A percentile compares a stretch with the other conserved stretches of the same genome.
phyloP scores from a whole-genome alignment of 2,888 invertebrate species.

The Lymantria dispar region DNA sequence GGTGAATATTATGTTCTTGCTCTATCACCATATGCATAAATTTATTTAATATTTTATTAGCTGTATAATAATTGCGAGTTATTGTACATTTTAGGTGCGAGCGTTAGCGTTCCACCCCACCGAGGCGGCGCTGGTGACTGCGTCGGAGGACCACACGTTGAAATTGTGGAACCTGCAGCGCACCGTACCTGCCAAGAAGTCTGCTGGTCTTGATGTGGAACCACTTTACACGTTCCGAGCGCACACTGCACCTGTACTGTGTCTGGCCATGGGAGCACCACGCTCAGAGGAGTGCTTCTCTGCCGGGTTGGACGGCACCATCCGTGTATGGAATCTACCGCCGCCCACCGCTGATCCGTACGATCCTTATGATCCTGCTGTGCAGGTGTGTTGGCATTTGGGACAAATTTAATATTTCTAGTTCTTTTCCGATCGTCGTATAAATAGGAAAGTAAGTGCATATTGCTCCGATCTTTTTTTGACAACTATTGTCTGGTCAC shows the following conservation, averaged over 20 bases:
- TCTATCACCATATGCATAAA: too few species aligned
- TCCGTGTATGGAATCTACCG: slow-evolving; percentile 98
- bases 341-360: slow-evolving; percentile 98
- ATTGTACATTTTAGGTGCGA: slow-evolving; percentile 83
- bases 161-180: slow-evolving; percentile 99
- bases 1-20: too few species aligned
- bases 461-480: too few species aligned
- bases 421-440: too few species aligned
- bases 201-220: slow-evolving; percentile 97
- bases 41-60: too few species aligned
- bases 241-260: slow-evolving; percentile 96
- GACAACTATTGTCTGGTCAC: too few species aligned
- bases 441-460: too few species aligned
- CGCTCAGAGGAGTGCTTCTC: slow-evolving; percentile 98
- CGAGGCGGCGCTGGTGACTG: slow-evolving; percentile 98
- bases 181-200: slow-evolving; percentile 98
- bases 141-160: slow-evolving; percentile 98
- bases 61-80: not conserved
- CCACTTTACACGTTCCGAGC: slow-evolving; percentile 99
- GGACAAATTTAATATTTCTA: too few species aligned
- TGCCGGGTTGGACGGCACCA: slow-evolving; percentile 95
- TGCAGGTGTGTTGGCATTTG: slow-evolving; percentile 83
- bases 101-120: slow-evolving; percentile 97
- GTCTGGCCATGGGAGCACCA: slow-evolving; percentile 95
- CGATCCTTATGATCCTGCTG: slow-evolving; percentile 96